Percentiles rank a stretch among this genome's conserved stretches.
phyloP scores from a whole-genome alignment of 1,140 invertebrate genomes.

The Portunus trituberculatus region DNA sequence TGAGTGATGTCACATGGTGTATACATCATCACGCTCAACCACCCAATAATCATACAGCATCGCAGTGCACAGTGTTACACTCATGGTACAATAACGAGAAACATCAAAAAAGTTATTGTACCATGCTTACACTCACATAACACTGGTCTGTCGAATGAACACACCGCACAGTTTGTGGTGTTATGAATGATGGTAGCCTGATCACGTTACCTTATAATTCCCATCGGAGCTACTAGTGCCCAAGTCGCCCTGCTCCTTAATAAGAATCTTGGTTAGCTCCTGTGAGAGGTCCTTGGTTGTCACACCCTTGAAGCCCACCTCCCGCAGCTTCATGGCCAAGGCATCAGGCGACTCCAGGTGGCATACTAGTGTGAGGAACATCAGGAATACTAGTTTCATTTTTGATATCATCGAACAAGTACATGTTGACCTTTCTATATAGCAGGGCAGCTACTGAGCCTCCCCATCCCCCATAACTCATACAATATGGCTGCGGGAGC shows the following conservation, averaged over 20 bases:
- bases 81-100: too few relatives aligned
- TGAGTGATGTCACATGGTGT: too few relatives aligned
- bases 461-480: background rate
- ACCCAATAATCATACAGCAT: too few relatives aligned
- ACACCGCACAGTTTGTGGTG: too few relatives aligned
- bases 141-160: too few relatives aligned
- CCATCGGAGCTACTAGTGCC: background rate
- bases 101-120: too few relatives aligned
- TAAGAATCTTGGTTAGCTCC: slow-evolving; percentile 29
- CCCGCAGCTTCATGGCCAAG: background rate
- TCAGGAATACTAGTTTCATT: background rate
- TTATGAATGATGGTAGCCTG: too few relatives aligned
- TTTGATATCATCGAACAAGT: too few relatives aligned
- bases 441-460: background rate
- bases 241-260: background rate
- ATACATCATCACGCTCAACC: too few relatives aligned
- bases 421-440: too few relatives aligned
- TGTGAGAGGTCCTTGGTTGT: background rate
- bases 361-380: background rate
- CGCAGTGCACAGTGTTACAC: too few relatives aligned
- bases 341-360: background rate
- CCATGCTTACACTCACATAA: too few relatives aligned
- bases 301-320: slow-evolving; percentile 28
- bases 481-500: background rate
- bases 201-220: background rate